Conservation (phyloP, 2,888 invertebrate species). For the Hypomecis punctinalis region DNA sequence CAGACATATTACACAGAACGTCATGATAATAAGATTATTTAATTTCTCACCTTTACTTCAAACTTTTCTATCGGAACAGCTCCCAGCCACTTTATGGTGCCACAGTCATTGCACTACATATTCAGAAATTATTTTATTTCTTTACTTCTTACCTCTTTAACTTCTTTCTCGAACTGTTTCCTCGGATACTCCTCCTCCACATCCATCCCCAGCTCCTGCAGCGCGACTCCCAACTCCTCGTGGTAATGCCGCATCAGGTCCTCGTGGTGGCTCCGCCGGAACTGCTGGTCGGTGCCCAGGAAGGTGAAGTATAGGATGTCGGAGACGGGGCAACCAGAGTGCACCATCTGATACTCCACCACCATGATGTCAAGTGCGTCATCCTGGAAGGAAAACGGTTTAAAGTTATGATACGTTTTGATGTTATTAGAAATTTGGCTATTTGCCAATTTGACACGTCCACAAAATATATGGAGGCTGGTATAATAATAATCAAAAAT, state of each 20-base stretch:
- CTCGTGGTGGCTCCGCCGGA: no score
- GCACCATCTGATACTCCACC: slow-evolving; percentile 63
- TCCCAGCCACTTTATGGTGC: no score
- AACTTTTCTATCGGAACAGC: no score
- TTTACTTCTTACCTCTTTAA: slow-evolving; percentile 52
- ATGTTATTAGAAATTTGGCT: no score
- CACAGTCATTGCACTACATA: no score
- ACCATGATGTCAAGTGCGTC: slow-evolving; percentile 47
- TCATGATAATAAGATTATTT: no score
- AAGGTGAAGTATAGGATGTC: slow-evolving; percentile 65
- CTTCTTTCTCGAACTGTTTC: neutral
- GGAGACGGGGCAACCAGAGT: slow-evolving; percentile 51
- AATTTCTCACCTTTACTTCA: no score
- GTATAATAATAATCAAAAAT: no score
- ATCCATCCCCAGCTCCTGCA: neutral
- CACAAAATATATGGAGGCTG: no score
- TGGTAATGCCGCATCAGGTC: slow-evolving; percentile 25
- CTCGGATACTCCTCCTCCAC: neutral
- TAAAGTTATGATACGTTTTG: neutral
- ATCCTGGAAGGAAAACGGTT: slow-evolving; percentile 41
- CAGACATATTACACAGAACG: no score
- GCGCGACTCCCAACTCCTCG: neutral
- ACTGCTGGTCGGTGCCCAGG: neutral
- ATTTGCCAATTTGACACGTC: no score
- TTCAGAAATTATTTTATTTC: no score